These are phyloP conservation scores for Brachirus orientalis DNA, from an alignment of 2,113 vertebrate species.

Conservation along the genomic window DNA sequence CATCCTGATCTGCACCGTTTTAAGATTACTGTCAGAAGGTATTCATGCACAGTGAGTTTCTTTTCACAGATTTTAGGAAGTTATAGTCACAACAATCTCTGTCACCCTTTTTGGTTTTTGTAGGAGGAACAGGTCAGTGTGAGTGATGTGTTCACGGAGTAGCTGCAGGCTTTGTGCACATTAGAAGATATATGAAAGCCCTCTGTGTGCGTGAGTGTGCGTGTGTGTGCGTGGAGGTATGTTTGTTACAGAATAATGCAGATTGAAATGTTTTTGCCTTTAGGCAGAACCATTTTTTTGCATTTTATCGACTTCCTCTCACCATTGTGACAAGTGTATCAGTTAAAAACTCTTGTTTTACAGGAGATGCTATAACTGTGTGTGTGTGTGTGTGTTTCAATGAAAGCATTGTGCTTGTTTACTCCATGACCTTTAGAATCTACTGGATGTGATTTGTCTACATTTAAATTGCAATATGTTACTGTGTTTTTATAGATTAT, in stretches of 20 bases:
- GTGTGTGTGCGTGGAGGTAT: not conserved
- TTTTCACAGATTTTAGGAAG: slow-evolving; percentile 7
- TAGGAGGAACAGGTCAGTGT: slow-evolving; percentile 23
- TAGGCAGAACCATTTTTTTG: slow-evolving; percentile 29
- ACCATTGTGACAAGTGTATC: slow-evolving; percentile 48
- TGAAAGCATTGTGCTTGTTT: slow-evolving; percentile 39
- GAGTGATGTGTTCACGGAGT: slow-evolving; percentile 35
- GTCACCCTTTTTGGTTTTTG: not conserved
- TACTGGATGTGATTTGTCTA: slow-evolving; percentile 31
- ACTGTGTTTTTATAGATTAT: slow-evolving; percentile 4
- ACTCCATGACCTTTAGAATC: slow-evolving; percentile 53
- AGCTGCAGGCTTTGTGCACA: slow-evolving; percentile 24
- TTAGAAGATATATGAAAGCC: slow-evolving; percentile 6
- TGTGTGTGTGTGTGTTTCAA: not conserved
- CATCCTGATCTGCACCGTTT: not conserved
- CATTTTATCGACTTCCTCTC: slow-evolving; percentile 56
- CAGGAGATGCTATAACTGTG: slow-evolving; percentile 32
- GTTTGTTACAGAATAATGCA: slow-evolving; percentile 47
- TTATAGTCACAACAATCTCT: not conserved
- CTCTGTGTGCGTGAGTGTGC: not conserved
- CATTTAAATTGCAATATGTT: slow-evolving; percentile 27
- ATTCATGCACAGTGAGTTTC: not conserved
- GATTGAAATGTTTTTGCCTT: slow-evolving; percentile 54
- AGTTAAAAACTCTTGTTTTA: slow-evolving; percentile 51
- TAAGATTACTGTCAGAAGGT: too few relatives aligned